Conservation (phyloP, 2,113 vertebrate species). For the Puffinus mauretanicus region DNA sequence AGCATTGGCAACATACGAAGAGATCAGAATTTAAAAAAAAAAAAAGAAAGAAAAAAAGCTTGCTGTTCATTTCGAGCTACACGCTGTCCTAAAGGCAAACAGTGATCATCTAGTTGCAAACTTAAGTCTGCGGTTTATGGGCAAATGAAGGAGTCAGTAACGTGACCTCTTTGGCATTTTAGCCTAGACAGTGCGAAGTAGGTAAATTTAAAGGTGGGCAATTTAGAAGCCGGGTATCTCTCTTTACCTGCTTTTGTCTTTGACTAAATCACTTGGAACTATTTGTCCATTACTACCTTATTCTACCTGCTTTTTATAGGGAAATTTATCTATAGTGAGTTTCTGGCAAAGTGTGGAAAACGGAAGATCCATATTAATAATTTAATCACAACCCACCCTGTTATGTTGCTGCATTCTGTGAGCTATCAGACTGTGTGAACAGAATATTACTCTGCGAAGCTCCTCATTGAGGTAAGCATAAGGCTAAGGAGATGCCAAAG, state of each 20-base stretch:
- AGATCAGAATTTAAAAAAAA: background rate
- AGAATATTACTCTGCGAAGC: background rate
- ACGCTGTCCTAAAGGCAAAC: background rate
- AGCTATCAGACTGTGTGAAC: background rate
- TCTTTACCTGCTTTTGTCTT: background rate
- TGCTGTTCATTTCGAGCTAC: background rate
- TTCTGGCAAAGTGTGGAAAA: background rate
- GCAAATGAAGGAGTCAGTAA: background rate
- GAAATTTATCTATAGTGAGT: background rate
- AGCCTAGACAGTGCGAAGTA: background rate
- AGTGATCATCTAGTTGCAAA: background rate
- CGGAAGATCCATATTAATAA: background rate
- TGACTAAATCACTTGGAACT: background rate
- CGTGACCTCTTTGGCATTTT: background rate
- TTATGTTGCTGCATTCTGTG: background rate
- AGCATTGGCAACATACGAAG: fast-evolving
- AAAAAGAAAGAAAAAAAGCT: background rate
- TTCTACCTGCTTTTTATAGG: background rate
- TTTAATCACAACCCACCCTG: background rate
- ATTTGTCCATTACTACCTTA: background rate
- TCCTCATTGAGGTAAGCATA: fast-evolving
- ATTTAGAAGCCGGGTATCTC: background rate
- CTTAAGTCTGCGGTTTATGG: background rate
- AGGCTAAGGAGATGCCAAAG: background rate
- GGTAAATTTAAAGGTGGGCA: background rate